Evolutionary conservation across 1,140 invertebrate genomes (phyloP).

Genomic region (Metaphire vulgaris): DNA sequence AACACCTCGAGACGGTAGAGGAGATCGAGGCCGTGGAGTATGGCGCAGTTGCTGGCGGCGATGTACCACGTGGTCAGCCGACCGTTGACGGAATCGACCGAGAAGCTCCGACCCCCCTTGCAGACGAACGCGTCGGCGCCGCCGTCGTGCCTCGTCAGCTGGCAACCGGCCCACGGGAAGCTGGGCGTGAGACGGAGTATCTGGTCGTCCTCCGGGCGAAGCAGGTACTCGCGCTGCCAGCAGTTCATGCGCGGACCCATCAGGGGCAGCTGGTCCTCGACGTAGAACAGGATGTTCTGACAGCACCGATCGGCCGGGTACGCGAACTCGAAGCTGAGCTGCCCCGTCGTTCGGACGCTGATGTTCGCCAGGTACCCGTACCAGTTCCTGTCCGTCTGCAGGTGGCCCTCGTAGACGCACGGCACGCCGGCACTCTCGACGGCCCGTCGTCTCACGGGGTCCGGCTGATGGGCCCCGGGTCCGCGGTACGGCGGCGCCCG

Average conservation of each 20-base stretch:
- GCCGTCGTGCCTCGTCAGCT: slow-evolving; percentile 9
- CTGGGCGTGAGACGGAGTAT: slow-evolving; percentile 23
- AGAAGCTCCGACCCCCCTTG: slow-evolving; percentile 24
- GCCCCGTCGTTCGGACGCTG: slow-evolving; percentile 19
- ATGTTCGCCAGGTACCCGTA: slow-evolving; percentile 26
- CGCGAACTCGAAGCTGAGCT: slow-evolving; percentile 16
- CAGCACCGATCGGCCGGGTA: slow-evolving; percentile 25
- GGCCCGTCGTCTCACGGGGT: too few relatives aligned
- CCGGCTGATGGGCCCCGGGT: too few relatives aligned
- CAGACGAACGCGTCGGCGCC: slow-evolving; percentile 18
- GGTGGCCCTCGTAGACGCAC: slow-evolving; percentile 26
- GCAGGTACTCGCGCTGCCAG: slow-evolving; percentile 24
- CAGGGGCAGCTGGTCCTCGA: slow-evolving; percentile 18
- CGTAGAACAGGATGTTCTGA: slow-evolving; percentile 24
- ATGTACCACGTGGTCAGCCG: slow-evolving; percentile 25
- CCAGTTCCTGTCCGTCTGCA: slow-evolving; percentile 23
- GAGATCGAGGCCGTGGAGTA: slow-evolving; percentile 11
- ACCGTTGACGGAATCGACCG: not conserved
- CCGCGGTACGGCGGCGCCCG: too few relatives aligned
- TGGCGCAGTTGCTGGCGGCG: slow-evolving; percentile 24
- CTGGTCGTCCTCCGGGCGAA: slow-evolving; percentile 25
- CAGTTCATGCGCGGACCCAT: slow-evolving; percentile 25
- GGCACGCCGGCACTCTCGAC: slow-evolving; percentile 12
- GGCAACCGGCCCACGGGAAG: slow-evolving; percentile 27
- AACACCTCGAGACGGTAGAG: slow-evolving; percentile 19